These are phyloP conservation scores for Pangasius krempfi DNA, from an alignment of 2,797 vertebrate genomes.

Conservation along the genomic window DNA sequence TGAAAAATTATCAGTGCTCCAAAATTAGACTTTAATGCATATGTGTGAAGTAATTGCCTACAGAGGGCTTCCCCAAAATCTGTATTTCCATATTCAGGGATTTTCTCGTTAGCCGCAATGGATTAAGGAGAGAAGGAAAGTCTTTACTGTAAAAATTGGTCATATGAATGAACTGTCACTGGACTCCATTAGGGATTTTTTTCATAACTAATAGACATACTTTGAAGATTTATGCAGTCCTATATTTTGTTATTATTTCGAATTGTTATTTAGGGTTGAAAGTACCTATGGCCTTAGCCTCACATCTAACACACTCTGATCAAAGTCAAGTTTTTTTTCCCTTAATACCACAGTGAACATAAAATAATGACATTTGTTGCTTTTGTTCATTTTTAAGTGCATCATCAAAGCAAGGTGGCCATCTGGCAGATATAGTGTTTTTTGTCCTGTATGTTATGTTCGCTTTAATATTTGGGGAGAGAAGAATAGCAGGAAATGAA, in stretches of 20 bases:
- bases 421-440: neutral
- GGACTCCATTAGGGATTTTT: neutral
- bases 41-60: neutral
- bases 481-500: neutral
- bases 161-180: neutral
- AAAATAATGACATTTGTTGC: conserved; percentile 20
- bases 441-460: neutral
- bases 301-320: neutral
- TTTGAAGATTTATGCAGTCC: neutral
- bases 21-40: neutral
- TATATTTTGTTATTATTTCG: neutral
- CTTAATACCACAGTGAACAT: conserved; percentile 2
- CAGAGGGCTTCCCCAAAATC: neutral
- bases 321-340: neutral
- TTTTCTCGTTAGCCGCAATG: neutral
- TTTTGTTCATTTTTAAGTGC: conserved; percentile 38
- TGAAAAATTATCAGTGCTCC: neutral
- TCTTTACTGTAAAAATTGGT: neutral
- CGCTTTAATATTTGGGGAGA: neutral
- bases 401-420: conserved; percentile 43
- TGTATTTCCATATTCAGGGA: conserved; percentile 13
- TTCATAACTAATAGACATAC: neutral
- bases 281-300: neutral
- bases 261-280: neutral
- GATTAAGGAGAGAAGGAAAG: neutral